Base-by-base conservation (phyloP, 2,888 invertebrate genomes). In the Melanophora roralis region DNA sequence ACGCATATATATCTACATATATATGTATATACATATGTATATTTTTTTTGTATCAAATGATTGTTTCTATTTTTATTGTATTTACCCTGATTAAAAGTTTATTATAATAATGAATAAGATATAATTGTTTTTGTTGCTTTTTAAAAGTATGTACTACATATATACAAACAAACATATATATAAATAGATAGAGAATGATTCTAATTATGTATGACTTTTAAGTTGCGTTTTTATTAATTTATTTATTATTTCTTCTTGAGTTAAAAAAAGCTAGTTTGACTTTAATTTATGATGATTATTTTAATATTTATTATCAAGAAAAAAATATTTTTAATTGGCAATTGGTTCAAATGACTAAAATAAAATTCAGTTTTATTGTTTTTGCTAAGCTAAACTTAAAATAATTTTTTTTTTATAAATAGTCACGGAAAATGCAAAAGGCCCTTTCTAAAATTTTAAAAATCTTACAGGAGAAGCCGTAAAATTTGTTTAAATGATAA, bases 331-430 rank as follows among this genome's bases (percentile, higher is more conserved):
- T 72, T 47, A 36, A 67, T 76, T 80, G 72, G 72, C 72, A 80
- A 76, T 80, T 76, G 68, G 80, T 72, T 75, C 19, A 73, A 72
- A 76, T 80, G 76, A 80, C 80, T 80, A 76, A 68, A 80, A 76
- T 34, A 55, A 62, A 43, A 57, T 65, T 64, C 16, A 49, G 51
- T 59, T 59, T 72, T 57, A 14, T 64, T 55, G 55, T 59, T 57
- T 16, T 43, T 71, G 36, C 59, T 75, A 45, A 75, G 47, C 55
- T 80, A 73, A 73, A 36, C 72, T 80, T 76, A 80, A 45, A 47
- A 74, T n/a, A n/a, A n/a, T n/a, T n/a, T n/a, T n/a, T n/a, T n/a
- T n/a, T n/a, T n/a, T n/a, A n/a, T n/a, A n/a, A n/a, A n/a, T n/a
- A n/a, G n/a, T n/a, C n/a, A n/a, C n/a, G n/a, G n/a, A n/a, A n/a